These are phyloP conservation scores for Arvicanthis niloticus DNA, from an alignment of 2,113 vertebrate genomes.

Conservation along the genomic window DNA sequence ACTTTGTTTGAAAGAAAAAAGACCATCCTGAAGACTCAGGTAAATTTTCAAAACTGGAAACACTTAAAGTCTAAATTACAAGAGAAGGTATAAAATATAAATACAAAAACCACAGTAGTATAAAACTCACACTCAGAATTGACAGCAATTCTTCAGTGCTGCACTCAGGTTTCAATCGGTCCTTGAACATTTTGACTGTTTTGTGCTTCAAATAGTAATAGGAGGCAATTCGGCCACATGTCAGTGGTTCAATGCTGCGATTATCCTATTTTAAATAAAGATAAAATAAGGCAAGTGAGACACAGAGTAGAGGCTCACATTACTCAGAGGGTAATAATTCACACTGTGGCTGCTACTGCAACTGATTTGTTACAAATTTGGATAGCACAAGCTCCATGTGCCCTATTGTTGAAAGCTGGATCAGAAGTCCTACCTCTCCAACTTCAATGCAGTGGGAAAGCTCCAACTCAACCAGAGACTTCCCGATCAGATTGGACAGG, in stretches of 20 bases:
- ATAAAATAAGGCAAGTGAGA: slow-evolving; percentile 32
- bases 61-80: slow-evolving; percentile 20
- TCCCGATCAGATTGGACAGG: slow-evolving; percentile 95
- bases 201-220: slow-evolving; percentile 98
- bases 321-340: slow-evolving; percentile 31
- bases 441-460: slow-evolving; percentile 96
- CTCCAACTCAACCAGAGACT: slow-evolving; percentile 94
- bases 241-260: slow-evolving; percentile 91
- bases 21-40: background rate
- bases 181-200: slow-evolving; percentile 95
- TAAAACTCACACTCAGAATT: slow-evolving; percentile 93
- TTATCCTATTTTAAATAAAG: slow-evolving; percentile 89
- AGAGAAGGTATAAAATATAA: slow-evolving; percentile 36
- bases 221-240: slow-evolving; percentile 94
- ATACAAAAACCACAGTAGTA: background rate
- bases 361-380: background rate
- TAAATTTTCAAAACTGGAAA: slow-evolving; percentile 32
- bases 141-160: slow-evolving; percentile 91
- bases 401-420: background rate
- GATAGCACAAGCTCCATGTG: background rate
- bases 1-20: slow-evolving; percentile 3
- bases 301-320: background rate
- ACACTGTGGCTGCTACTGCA: background rate
- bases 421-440: slow-evolving; percentile 90
- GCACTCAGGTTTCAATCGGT: slow-evolving; percentile 93